Base-by-base conservation (phyloP, 2,888 invertebrate species). In the Leptopilina myrica region DNA sequence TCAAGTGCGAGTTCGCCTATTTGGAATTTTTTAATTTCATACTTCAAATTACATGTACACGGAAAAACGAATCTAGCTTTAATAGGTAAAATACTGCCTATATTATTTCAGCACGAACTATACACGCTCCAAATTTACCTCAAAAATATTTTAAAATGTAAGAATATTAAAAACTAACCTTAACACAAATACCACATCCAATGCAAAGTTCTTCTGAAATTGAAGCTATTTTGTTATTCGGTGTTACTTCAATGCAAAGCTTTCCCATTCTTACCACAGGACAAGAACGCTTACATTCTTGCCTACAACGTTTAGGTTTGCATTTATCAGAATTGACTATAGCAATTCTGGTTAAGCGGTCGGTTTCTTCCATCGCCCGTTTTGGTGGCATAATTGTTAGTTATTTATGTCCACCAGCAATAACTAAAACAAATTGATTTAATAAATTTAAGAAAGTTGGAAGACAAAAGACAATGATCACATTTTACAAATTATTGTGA, bases 221-320 rank as follows among this genome's bases (percentile, higher is more conserved):
- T 65, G 96, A 95, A 62, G 99, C 98, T 86, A 99, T 98, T 93
- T 99, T 99, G 89, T 97, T 98, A 88, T 97, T 97, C 12, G 98
- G 96, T 66, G 95, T 95, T 64, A 99, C 99, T 94, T 99, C 99
- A 89, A 99, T 99, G 92, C 99, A 99, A 64, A 99, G 94, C 92
- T 99, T 99, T 90, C 99, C 99, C 98, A 99, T 99, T 86, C 99
- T 95, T 81, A 99, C 99, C 79, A 99, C 99, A 0, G 99, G 99
- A 92, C 99, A 99, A 77, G 98, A 97, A 90, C 98, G 97, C 92
- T 99, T 99, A 93, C 99, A 99, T 90, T 99, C 99, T 92, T 99
- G 99, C 79, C 98, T 95, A 93, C 99, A 99, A 94, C 99, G 94
- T 93, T 99, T 99, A 2, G 99, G 99, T 92, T 99, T 99, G 93